phyloP scores from a whole-genome alignment of 2,888 invertebrate genomes.

The Yponomeuta malinellus region DNA sequence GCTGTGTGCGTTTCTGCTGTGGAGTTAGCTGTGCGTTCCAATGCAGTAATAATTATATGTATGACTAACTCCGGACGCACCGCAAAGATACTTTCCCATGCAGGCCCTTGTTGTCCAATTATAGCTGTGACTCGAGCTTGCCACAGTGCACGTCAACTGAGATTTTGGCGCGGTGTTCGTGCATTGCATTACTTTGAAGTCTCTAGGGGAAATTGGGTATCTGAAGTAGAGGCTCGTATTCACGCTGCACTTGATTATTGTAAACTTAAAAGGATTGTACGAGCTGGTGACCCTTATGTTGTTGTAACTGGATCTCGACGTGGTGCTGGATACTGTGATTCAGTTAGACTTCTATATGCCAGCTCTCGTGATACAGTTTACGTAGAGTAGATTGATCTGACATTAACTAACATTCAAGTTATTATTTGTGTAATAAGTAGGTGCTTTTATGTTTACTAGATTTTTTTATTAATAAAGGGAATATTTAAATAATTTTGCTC shows the following conservation, averaged over 20 bases:
- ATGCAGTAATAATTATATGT: constrained; percentile 79
- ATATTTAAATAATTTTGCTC: too few species aligned
- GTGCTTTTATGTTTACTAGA: too few species aligned
- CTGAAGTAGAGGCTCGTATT: constrained; percentile 54
- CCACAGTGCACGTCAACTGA: constrained; percentile 78
- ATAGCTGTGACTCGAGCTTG: constrained; percentile 82
- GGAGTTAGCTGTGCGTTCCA: constrained; percentile 54
- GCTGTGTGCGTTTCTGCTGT: constrained; percentile 70
- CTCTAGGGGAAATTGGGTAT: constrained; percentile 43
- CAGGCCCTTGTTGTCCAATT: constrained; percentile 83
- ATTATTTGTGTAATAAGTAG: not conserved
- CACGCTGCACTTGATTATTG: constrained; percentile 61
- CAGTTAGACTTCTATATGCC: constrained; percentile 56
- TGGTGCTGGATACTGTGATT: constrained; percentile 63
- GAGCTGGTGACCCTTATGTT: constrained; percentile 61
- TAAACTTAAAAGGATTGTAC: constrained; percentile 56
- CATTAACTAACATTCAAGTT: not conserved
- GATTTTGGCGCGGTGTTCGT: constrained; percentile 70
- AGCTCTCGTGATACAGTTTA: constrained; percentile 49
- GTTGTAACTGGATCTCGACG: constrained; percentile 54
- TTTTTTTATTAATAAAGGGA: too few species aligned
- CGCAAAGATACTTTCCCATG: constrained; percentile 81
- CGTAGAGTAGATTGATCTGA: constrained; percentile 21
- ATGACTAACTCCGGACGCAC: constrained; percentile 84
- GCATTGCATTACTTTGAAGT: constrained; percentile 70